Percentiles rank a stretch among this genome's conserved stretches.
Conservation (phyloP, 2,797 vertebrate species). For the Megalops cyprinoides region DNA sequence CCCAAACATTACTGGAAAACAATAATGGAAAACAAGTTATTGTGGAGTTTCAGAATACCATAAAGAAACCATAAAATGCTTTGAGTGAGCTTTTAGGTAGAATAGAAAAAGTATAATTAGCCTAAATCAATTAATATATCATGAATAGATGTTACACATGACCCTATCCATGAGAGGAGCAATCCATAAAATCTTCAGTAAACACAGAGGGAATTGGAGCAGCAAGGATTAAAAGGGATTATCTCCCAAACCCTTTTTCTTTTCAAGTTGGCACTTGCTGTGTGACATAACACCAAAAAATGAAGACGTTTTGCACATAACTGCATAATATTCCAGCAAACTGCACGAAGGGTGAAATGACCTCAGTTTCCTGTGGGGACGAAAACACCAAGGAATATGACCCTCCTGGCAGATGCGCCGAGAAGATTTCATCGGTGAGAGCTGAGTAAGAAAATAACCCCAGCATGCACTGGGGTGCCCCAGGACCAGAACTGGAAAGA, state of each 20-base stretch:
- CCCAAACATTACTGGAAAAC: no score
- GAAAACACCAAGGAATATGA: background rate
- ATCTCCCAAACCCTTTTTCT: background rate
- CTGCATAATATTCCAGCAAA: background rate
- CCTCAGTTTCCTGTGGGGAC: background rate
- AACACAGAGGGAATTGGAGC: background rate
- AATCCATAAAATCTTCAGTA: background rate
- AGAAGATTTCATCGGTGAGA: background rate
- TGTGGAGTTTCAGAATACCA: background rate
- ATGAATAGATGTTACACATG: background rate
- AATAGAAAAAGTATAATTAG: background rate
- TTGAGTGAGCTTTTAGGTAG: background rate
- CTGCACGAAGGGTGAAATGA: background rate
- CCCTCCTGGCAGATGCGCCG: background rate
- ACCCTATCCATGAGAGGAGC: background rate
- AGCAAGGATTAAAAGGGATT: background rate
- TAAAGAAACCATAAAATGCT: background rate
- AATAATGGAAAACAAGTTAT: background rate
- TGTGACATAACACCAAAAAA: constrained; percentile 14
- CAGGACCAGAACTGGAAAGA: background rate
- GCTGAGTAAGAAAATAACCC: background rate
- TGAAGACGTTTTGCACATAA: background rate
- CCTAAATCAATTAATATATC: background rate
- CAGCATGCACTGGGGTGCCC: background rate
- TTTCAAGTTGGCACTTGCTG: background rate